Base-by-base conservation (phyloP, 1,140 invertebrate genomes). In the Hydropsyche tenuis region DNA sequence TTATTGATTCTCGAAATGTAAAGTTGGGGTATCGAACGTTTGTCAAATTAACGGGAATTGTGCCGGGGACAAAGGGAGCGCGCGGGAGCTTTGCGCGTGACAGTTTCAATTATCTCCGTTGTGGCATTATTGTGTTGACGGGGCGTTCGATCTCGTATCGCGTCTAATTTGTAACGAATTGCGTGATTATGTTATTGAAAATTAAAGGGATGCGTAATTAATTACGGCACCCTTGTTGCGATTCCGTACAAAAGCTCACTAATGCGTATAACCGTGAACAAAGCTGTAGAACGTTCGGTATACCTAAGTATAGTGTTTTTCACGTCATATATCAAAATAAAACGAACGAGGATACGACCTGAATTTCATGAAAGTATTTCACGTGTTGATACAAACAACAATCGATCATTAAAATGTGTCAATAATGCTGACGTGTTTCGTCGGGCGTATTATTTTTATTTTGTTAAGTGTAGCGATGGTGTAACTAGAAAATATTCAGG, bases 51-150 rank as follows among this genome's bases (percentile, higher is more conserved):
- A 37, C 30, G 30, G n/a, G 30, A 37, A 37, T 37, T 9, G 30
- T 4, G 30, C 30, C 3, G 3, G 9, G 30, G 48, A 53, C 48
- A 53, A 53, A 53, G 48, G 30, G 30, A 37, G 3, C 30, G 30
- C 30, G 9, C 48, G 48, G 2, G 16, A 53, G 16, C 48, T 20
- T 53, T 53, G 48, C 48, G 20, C 16, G 6, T 20, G 48, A 53
- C 48, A 53, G 48, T 2, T 53, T 20, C 16, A 53, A 53, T 53
- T 53, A 53, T 53, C 16, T 53, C 48, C 5, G 30, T 4, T 37
- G 16, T 18, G 46, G 48, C 48, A 20, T 53, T 53, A 53, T 53
- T 53, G 16, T 53, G 48, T 53, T 20, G 48, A 53, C 48, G 16
- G 1, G 20, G 48, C 18, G 20, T 53, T 20, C 16, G n/a, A 53